Base-by-base conservation (phyloP, 2,113 vertebrate species). In the Ictalurus punctatus region DNA sequence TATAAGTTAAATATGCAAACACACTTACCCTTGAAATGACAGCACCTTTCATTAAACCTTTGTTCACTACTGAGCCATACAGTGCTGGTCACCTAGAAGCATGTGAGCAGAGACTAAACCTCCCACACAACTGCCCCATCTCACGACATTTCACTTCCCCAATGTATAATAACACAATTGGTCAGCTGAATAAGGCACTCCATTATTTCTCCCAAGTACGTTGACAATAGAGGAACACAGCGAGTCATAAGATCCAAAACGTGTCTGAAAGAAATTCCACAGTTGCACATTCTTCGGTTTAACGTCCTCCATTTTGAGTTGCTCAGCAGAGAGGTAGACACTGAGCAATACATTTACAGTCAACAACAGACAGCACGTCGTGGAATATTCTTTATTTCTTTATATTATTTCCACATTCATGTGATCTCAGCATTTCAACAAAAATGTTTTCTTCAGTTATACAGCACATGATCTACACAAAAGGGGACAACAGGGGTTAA, bases 211-310 rank as follows among this genome's bases (percentile, higher is more conserved):
- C 91, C 10, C 27, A 83, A 34, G 92, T 87, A 90, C 91, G 92
- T 87, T 92, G 90, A 94, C 92, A 91, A 93, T 93, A 54, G 56
- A 91, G 34, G 81, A 74, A 90, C 92, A 90, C 91, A 93, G 34
- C n/a, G 4, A 87, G 81, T 87, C 82, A 84, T 27, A 65, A 48
- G 63, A 88, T 19, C 65, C 17, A 21, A 44, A 10, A 34, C 23
- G 9, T 34, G 48, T 84, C 8, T 30, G 44, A 30, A 67, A 63
- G 65, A 30, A 81, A 10, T 30, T 69, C 65, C 65, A 65, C n/a
- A 83, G 71, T 87, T 71, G 25, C 58, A 81, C 63, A 87, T 89
- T 89, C 79, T 65, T 13, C 69, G 5, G 44, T 27, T 52, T 17
- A 88, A 85, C 80, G 25, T 48, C 54, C 37, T 25, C 37, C 89